Base-by-base conservation (phyloP, 2,797 vertebrate genomes). In the Garrulus glandarius region DNA sequence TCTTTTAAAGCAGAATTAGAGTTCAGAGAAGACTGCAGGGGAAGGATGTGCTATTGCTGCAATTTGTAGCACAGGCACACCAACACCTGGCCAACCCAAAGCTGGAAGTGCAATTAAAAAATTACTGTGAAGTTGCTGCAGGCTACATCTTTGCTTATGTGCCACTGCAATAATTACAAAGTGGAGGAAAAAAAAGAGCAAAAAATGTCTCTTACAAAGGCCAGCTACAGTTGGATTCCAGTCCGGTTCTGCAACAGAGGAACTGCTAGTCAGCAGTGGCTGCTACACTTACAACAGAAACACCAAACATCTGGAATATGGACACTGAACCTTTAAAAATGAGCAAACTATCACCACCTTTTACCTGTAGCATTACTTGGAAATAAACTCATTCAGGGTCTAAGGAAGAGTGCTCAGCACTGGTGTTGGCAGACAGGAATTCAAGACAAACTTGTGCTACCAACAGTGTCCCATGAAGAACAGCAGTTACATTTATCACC, bases 371-470 rank as follows among this genome's bases (percentile, higher is more conserved):
- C 17, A 55, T 30, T 47, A n/a, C 36, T 76, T 0, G 1, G 37
- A 77, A 63, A 70, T 60, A 23, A 74, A 50, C 37, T 82, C 46
- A 39, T 9, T 36, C 52, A 13, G 12, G 5, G 27, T 10, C n/a
- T 55, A 49, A 68, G 63, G 27, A 63, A 63, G 30, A 83, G 27
- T 0, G 0, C 43, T 53, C 36, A 21, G 69, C 0, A 0, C 32
- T 1, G 2, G 5, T 50, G 20, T 11, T 52, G 55, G 55, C 60
- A 92, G 36, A 39, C 11, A 44, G 3, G 23, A 57, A 49, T 41
- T 37, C 1, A 5, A 81, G 61, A 44, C 0, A 4, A 85, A 77
- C 39, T 12, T 44, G 59, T 18, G 50, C 23, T 65, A 70, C 53
- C 53, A 71, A 16, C 10, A 36, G 43, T 6, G 17, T 21, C 34